Base-by-base conservation (phyloP, 2,888 invertebrate genomes). In the Lomographa bimaculata region DNA sequence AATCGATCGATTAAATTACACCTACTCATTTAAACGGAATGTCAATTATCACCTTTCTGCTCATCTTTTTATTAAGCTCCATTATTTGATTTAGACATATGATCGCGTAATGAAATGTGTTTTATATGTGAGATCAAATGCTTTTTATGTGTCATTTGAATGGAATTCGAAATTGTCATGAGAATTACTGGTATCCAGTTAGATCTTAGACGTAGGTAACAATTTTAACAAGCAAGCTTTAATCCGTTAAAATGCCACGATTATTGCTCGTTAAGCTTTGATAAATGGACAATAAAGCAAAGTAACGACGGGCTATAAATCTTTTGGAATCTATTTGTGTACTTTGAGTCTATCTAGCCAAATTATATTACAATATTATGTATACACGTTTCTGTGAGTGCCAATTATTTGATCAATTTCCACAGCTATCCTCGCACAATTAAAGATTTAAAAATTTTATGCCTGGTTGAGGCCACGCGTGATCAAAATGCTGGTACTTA, bases 241-340 rank as follows among this genome's bases (percentile, higher is more conserved):
- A 66, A 70, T 67, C 53, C 62, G 65, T 61, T 69, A 64, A 68
- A 71, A 71, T 60, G 71, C 65, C 65, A 64, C 68, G 66, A 79
- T 79, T 78, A 79, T 72, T 67, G 74, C 71, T 72, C 76, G 76
- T 79, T 78, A 80, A 75, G 70, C 66, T 65, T 73, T 83, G 79
- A 83, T 78, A 73, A 75, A 80, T 82, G 75, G 76, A 64, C 71
- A 76, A 79, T 84, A 80, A 79, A 74, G 59, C 62, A 61, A 66
- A 74, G 63, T 71, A 76, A 76, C 64, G 62, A 69, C 60, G 61
- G 53, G 43, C 60, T 33, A 73, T 79, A 76, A 78, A 79, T 79
- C 75, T 75, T 55, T 59, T 44, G 48, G 57, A 56, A 50, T 50
- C 57, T 56, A 60, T 60, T 56, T 60, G 61, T 46, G 44, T 47